Evolutionary conservation across 1,140 invertebrate genomes (phyloP).

Genomic region (Dinothrombium tinctorium): DNA sequence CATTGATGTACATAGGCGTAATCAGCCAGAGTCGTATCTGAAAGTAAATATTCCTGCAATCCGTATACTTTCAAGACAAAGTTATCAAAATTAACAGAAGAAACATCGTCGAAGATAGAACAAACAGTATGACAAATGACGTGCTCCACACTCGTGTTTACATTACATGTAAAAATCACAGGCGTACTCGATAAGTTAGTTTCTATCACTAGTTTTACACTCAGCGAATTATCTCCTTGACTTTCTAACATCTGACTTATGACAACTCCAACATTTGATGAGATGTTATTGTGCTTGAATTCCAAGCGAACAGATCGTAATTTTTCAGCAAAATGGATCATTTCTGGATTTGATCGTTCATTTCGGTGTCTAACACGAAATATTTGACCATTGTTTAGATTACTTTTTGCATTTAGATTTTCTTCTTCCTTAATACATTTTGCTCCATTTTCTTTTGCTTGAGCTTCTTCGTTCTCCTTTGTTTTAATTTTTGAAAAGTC

Average conservation of each 20-base stretch:
- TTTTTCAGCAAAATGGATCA: not conserved
- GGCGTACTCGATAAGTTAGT: slow-evolving; percentile 33
- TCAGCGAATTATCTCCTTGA: slow-evolving; percentile 44
- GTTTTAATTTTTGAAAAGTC: no score
- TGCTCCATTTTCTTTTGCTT: not conserved
- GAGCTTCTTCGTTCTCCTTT: no score
- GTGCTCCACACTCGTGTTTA: slow-evolving; percentile 59
- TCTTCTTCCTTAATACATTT: not conserved
- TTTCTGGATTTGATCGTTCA: not conserved
- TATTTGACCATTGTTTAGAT: not conserved
- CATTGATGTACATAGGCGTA: slow-evolving; percentile 84
- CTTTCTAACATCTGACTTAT: slow-evolving; percentile 54
- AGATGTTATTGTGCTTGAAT: not conserved
- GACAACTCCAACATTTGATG: slow-evolving; percentile 29
- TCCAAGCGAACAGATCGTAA: not conserved
- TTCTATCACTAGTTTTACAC: slow-evolving; percentile 59
- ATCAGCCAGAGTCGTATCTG: slow-evolving; percentile 43
- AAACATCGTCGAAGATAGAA: slow-evolving; percentile 15
- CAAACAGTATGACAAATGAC: slow-evolving; percentile 64
- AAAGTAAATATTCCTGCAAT: slow-evolving; percentile 44
- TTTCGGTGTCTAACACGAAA: not conserved
- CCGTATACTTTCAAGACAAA: slow-evolving; percentile 41
- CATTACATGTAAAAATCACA: slow-evolving; percentile 62
- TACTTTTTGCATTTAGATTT: not conserved
- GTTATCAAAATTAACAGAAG: slow-evolving; percentile 14